phyloP scores from a whole-genome alignment of 2,113 vertebrate species.

The Erythrocebus patas region DNA sequence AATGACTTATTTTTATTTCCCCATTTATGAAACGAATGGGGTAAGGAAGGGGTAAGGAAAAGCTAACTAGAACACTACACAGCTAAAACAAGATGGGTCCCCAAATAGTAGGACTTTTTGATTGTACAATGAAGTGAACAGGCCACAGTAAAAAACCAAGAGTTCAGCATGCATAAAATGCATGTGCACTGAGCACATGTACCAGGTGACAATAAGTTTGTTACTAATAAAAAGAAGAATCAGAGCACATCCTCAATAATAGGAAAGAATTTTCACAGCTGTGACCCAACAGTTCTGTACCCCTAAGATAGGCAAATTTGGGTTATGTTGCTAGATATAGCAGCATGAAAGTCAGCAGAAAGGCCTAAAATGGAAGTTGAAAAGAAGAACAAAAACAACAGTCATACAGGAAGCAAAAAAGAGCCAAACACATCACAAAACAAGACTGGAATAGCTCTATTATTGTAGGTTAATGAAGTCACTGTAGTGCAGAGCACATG shows the following conservation, averaged over 20 bases:
- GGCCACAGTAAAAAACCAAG: not conserved
- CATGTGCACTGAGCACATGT: accelerated
- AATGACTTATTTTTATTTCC: not conserved
- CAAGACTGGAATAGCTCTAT: not conserved
- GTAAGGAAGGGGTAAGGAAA: not conserved
- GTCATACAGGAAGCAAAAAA: not conserved
- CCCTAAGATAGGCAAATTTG: not conserved
- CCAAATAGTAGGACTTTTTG: accelerated
- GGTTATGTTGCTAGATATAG: not conserved
- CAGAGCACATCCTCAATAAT: not conserved
- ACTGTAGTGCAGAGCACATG: accelerated
- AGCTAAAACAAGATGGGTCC: not conserved
- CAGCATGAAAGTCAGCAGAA: not conserved
- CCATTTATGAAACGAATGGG: not conserved
- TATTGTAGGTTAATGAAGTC: not conserved
- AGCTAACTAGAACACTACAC: accelerated
- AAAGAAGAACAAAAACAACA: not conserved
- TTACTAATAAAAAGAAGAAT: not conserved
- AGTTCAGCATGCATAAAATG: not conserved
- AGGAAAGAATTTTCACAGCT: not conserved
- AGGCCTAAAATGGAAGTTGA: not conserved
- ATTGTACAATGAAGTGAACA: accelerated
- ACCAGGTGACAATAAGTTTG: not conserved
- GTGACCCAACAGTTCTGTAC: not conserved
- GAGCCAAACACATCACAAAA: not conserved